Base-by-base conservation (phyloP, 2,888 invertebrate species). In the Phyto melanocephala region DNA sequence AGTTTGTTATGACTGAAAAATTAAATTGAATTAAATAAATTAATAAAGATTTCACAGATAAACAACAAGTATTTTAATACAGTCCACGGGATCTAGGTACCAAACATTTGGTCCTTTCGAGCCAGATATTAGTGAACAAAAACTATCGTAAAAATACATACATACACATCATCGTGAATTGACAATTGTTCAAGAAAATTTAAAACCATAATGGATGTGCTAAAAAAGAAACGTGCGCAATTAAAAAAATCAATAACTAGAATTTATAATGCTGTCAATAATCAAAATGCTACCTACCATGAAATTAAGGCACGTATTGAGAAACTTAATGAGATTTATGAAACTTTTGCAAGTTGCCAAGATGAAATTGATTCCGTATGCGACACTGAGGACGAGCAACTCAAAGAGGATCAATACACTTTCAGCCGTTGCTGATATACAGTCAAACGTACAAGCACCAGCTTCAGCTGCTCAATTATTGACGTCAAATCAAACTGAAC, bases 221-320 rank as follows among this genome's bases (percentile, higher is more conserved):
- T 63, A 47, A 63, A 42, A 2, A 63, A 33, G 6, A 63, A 47
- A 33, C 28, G 63, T 28, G 1, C 17, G 7, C 28, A 45, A 7
- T 1, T 47, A 63, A 63, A 47, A 13, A 47, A 33, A 5, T 42
- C 62, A 7, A 47, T 63, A 17, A 47, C 33, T 2, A 45, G 47
- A 17, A 33, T 63, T 13, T 33, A 47, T 20, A 63, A 63, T 28
- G 10, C 17, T 11, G 11, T 45, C 15, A 22, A 17, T 15, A 52
- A 50, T 52, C 45, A 20, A 11, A n/a, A 58, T 17, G 42, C 42
- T 35, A 22, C 17, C 17, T 17, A 52, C 10, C 11, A 56, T 17
- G 67, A 67, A 10, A 50, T 74, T 10, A 72, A 67, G 47, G 72
- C 67, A 11, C 47, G 79, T 17, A 67, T 40, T 45, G 67, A 65